Evolutionary conservation across 1,140 invertebrate genomes (phyloP).

Genomic region (Oncopeltus fasciatus): DNA sequence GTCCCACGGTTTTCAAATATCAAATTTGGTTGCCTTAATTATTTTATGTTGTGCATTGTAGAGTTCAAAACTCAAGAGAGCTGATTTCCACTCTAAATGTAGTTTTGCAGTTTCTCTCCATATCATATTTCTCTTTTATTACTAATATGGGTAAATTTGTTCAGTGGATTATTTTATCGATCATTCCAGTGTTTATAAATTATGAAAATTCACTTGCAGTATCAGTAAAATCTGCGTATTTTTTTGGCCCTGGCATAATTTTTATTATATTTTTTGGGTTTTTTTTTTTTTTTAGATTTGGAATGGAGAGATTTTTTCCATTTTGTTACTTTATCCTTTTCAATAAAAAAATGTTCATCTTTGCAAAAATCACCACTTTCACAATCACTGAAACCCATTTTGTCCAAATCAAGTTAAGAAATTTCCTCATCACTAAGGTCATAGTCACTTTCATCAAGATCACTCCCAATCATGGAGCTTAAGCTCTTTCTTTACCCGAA

Average conservation of each 20-base stretch:
- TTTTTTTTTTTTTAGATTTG: not conserved
- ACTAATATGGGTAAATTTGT: not conserved
- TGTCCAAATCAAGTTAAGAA: not conserved
- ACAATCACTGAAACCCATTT: not conserved
- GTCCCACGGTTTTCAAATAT: too few species aligned
- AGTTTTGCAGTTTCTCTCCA: constrained; percentile 10
- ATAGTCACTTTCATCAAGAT: not conserved
- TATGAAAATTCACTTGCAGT: not conserved
- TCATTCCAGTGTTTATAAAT: not conserved
- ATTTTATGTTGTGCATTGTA: too few species aligned
- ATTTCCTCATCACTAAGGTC: not conserved
- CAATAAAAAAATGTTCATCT: not conserved
- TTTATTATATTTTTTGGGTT: not conserved
- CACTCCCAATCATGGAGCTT: not conserved
- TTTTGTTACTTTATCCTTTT: not conserved
- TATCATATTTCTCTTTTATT: not conserved
- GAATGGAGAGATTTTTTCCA: not conserved
- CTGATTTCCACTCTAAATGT: constrained; percentile 17
- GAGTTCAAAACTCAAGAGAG: too few species aligned
- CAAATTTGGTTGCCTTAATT: too few species aligned
- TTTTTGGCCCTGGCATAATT: not conserved
- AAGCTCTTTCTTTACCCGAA: not conserved
- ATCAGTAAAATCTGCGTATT: not conserved
- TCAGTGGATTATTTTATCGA: not conserved
- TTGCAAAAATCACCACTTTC: not conserved